These are phyloP conservation scores for Pitangus sulphuratus DNA, from an alignment of 2,797 vertebrate genomes.

Conservation along the genomic window DNA sequence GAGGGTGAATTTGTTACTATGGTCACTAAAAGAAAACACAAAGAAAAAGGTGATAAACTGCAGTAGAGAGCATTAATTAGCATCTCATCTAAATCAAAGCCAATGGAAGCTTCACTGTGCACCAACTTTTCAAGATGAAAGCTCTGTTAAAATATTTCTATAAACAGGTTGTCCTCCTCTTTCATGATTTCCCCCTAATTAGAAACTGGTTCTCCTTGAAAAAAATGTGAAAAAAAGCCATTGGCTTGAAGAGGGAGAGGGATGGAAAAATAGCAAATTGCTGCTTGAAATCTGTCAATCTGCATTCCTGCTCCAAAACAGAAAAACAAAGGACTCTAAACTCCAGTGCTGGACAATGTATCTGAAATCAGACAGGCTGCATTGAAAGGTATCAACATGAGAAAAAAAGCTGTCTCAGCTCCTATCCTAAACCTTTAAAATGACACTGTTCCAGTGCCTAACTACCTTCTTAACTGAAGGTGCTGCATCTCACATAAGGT, in stretches of 20 bases:
- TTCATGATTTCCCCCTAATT: neutral
- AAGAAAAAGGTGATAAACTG: neutral
- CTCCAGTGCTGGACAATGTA: neutral
- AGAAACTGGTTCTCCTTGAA: neutral
- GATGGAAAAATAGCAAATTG: neutral
- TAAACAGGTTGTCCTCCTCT: neutral
- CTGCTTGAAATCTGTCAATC: neutral
- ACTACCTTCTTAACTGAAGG: neutral
- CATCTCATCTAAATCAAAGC: neutral
- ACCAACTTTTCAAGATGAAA: neutral
- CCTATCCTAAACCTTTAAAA: neutral
- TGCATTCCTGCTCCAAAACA: neutral
- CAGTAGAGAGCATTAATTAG: neutral
- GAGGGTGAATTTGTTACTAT: neutral
- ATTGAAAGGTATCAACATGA: neutral
- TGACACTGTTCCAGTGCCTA: neutral
- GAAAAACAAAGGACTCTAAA: neutral
- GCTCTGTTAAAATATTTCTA: neutral
- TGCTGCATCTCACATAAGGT: neutral
- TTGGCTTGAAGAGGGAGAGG: neutral
- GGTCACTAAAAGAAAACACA: neutral
- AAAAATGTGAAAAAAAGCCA: neutral
- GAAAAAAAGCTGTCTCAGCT: neutral
- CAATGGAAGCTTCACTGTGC: neutral
- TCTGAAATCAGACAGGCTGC: neutral